Evolutionary conservation across 2,888 invertebrate species (phyloP).

Genomic region (Stomorhina lunata): DNA sequence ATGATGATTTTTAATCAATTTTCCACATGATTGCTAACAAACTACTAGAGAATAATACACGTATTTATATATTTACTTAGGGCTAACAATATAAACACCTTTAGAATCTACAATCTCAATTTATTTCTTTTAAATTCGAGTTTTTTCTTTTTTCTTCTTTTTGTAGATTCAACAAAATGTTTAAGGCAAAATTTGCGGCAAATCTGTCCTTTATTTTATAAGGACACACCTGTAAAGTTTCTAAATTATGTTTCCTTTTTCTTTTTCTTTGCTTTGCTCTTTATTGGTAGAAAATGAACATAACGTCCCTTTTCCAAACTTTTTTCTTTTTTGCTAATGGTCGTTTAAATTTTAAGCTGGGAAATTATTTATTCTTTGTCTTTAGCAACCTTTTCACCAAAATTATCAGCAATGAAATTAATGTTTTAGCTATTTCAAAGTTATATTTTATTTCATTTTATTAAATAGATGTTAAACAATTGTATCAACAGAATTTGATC

Average conservation of each 20-base stretch:
- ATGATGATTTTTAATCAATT: constrained; percentile 39
- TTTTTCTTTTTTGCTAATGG: not conserved
- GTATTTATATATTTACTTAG: not conserved
- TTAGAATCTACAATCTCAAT: not conserved
- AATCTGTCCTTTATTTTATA: not conserved
- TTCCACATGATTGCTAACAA: constrained; percentile 45
- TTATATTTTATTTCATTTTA: not conserved
- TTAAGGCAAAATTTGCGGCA: not conserved
- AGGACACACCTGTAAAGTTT: constrained; percentile 6
- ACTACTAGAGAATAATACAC: too few species aligned
- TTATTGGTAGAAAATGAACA: not conserved
- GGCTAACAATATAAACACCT: not conserved
- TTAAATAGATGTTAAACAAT: not conserved
- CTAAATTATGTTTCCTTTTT: not conserved
- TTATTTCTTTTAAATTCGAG: too few species aligned
- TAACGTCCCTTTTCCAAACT: not conserved
- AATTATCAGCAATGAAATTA: constrained; percentile 23
- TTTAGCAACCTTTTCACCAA: not conserved
- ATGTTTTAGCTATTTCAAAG: not conserved
- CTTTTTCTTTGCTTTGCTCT: not conserved
- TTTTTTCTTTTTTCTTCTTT: too few species aligned
- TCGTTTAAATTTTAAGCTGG: not conserved
- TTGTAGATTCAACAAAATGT: too few species aligned
- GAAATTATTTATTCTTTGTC: not conserved
- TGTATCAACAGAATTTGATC: not conserved